phyloP scores from a whole-genome alignment of 1,140 invertebrate species.

The Zophobas atratus region DNA sequence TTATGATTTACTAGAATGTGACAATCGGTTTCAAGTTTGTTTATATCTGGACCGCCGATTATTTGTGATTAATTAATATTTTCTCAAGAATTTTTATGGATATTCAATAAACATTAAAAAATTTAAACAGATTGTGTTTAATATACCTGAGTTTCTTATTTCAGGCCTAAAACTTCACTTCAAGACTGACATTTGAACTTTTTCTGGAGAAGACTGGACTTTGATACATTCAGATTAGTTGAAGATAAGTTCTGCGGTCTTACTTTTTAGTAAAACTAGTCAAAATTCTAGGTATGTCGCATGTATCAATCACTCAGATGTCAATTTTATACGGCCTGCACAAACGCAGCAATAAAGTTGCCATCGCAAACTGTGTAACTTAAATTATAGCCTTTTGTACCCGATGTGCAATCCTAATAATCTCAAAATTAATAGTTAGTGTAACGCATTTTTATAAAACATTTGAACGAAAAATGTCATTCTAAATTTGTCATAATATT shows the following conservation, averaged over 20 bases:
- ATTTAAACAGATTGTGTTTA: constrained; percentile 56
- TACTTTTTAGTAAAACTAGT: constrained; percentile 62
- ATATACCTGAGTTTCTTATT: constrained; percentile 66
- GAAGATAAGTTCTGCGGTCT: constrained; percentile 68
- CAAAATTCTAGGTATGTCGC: constrained; percentile 47
- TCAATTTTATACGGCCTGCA: constrained; percentile 22
- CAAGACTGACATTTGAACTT: constrained; percentile 68
- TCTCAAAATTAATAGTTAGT: constrained; percentile 29
- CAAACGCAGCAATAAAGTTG: constrained; percentile 29
- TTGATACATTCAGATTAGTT: constrained; percentile 67
- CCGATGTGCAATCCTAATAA: constrained; percentile 31
- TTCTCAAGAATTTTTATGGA: constrained; percentile 56
- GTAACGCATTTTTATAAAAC: constrained; percentile 33
- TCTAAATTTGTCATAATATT: constrained; percentile 42
- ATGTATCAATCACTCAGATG: constrained; percentile 22
- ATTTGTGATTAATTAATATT: constrained; percentile 57
- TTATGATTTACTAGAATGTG: constrained; percentile 43
- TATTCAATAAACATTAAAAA: constrained; percentile 58
- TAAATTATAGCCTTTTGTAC: constrained; percentile 20
- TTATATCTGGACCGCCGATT: constrained; percentile 53
- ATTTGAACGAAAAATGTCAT: constrained; percentile 38
- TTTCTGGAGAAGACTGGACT: constrained; percentile 68
- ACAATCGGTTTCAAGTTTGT: constrained; percentile 53
- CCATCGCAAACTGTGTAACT: constrained; percentile 28
- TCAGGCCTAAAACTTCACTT: constrained; percentile 66